phyloP scores from a whole-genome alignment of 2,113 vertebrate species.

The Rhagologus leucostigma region DNA sequence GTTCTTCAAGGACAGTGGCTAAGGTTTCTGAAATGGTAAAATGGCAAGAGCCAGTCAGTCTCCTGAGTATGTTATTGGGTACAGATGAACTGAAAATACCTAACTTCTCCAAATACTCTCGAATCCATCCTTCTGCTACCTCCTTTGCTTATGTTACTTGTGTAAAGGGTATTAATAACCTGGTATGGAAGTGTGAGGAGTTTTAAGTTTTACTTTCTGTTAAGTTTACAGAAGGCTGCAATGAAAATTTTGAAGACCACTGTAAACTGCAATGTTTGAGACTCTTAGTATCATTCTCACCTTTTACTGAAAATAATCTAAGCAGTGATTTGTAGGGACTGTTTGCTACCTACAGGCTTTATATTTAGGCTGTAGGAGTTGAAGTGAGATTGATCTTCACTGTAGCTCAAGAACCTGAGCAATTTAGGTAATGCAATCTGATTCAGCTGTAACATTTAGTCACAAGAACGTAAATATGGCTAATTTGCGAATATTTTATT shows the following conservation, averaged over 20 bases:
- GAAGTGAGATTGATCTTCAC: neutral
- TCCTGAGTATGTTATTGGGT: neutral
- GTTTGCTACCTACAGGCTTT: neutral
- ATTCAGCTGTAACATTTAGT: neutral
- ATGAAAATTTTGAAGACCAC: neutral
- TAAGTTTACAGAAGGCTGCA: neutral
- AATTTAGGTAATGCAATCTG: neutral
- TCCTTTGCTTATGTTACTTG: neutral
- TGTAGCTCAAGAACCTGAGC: neutral
- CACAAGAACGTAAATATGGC: neutral
- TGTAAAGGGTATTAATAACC: neutral
- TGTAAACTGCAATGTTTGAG: neutral
- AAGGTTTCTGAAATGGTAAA: neutral
- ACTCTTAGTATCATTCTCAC: neutral
- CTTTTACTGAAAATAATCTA: neutral
- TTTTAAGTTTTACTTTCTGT: neutral
- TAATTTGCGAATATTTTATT: neutral
- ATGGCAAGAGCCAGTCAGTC: neutral
- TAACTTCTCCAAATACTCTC: neutral
- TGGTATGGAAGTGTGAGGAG: neutral
- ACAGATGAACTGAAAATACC: neutral
- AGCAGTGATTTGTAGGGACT: neutral
- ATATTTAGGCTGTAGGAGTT: neutral
- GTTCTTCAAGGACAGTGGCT: neutral
- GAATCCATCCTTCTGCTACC: neutral